phyloP scores from a whole-genome alignment of 2,797 vertebrate species.

The Pyrrhura leucotis region DNA sequence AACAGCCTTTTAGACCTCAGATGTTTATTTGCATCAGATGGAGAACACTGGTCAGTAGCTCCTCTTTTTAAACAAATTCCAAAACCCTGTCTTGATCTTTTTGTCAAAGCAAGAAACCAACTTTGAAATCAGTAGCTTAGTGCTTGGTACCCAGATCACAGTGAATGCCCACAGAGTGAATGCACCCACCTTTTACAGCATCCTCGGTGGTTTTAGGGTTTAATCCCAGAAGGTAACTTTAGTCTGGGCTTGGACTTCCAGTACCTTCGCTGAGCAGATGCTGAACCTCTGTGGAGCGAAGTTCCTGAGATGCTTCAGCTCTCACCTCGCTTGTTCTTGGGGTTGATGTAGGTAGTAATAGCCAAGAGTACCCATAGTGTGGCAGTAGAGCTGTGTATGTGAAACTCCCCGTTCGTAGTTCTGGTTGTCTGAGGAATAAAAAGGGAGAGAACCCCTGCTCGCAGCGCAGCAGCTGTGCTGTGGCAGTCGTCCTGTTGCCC shows the following conservation, averaged over 20 bases:
- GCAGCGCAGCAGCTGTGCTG: accelerated
- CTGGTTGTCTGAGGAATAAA: not conserved
- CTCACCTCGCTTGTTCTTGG: not conserved
- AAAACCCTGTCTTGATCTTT: not conserved
- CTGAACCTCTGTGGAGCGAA: not conserved
- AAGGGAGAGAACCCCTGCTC: not conserved
- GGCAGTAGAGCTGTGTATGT: constrained; percentile 86
- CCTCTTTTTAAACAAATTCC: not conserved
- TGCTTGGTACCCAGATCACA: accelerated
- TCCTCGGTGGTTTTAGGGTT: not conserved
- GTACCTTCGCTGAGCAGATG: not conserved
- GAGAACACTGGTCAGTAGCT: not conserved
- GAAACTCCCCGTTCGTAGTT: not conserved
- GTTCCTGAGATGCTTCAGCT: not conserved
- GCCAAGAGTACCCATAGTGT: constrained; percentile 88
- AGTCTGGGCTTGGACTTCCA: not conserved
- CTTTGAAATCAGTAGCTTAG: not conserved
- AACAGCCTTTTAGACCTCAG: not conserved
- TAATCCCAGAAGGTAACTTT: not conserved
- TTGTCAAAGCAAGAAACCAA: not conserved
- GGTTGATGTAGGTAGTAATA: constrained; percentile 76
- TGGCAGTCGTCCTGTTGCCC: not conserved
- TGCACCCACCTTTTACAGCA: accelerated
- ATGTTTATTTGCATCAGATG: not conserved
- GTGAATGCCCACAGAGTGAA: accelerated